Conservation (phyloP, 2,797 vertebrate genomes). For the Melanotaenia boesemani region DNA sequence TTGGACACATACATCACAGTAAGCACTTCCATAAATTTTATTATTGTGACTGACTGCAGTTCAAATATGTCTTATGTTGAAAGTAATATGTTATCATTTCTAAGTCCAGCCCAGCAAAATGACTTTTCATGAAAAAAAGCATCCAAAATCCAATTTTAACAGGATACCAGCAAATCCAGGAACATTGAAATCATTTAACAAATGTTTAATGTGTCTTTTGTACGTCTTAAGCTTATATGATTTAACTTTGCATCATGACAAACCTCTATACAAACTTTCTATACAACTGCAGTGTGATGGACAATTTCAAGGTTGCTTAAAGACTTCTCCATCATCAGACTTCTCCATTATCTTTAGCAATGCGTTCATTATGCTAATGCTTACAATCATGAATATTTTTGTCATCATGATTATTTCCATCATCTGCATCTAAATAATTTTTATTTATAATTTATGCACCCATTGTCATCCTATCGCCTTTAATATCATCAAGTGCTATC, state of each 20-base stretch:
- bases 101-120: neutral
- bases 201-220: neutral
- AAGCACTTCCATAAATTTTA: neutral
- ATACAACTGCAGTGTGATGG: neutral
- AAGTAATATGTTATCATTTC: neutral
- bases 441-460: slow-evolving; percentile 30
- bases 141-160: too few relatives aligned
- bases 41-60: neutral
- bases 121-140: too few relatives aligned
- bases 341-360: neutral
- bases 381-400: slow-evolving; percentile 23
- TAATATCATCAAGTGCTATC: slow-evolving; percentile 51
- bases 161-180: neutral
- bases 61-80: neutral
- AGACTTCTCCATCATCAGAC: neutral
- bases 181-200: neutral
- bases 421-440: slow-evolving; percentile 39
- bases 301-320: neutral
- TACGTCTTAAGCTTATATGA: too few relatives aligned
- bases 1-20: too few relatives aligned
- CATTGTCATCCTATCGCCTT: slow-evolving; percentile 42
- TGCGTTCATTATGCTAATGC: slow-evolving; percentile 39
- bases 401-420: slow-evolving; percentile 45
- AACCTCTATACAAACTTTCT: neutral
- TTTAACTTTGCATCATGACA: too few relatives aligned